A percentile compares a stretch with the other conserved stretches of the same genome.
Evolutionary conservation across 2,797 vertebrate genomes (phyloP).

Genomic region (Pyrocephalus nanus): DNA sequence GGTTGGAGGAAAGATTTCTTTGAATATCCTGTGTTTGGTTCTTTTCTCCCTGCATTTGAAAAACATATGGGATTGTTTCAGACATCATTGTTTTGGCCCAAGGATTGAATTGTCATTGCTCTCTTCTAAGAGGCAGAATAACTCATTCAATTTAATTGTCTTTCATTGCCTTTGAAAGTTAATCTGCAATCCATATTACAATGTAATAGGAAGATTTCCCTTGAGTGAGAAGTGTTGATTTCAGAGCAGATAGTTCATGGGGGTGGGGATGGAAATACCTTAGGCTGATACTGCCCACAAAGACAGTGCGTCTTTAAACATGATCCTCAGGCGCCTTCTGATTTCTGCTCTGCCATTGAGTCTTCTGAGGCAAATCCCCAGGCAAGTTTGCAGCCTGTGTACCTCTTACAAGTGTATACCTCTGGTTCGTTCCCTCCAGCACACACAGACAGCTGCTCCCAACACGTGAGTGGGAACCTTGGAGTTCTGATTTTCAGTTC

Average conservation of each 20-base stretch:
- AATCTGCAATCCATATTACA: neutral
- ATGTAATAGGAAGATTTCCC: neutral
- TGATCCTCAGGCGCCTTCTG: neutral
- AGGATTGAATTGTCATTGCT: neutral
- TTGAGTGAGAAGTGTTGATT: neutral
- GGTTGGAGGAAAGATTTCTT: neutral
- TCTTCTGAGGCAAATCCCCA: neutral
- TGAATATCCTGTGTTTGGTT: neutral
- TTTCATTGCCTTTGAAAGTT: neutral
- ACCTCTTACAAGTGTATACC: neutral
- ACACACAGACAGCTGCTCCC: neutral
- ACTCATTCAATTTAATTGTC: neutral
- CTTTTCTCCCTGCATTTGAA: neutral
- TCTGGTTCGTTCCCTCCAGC: accelerated
- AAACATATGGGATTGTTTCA: neutral
- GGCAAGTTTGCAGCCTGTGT: neutral
- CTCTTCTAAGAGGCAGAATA: neutral
- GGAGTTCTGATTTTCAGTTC: neutral
- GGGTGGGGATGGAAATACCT: neutral
- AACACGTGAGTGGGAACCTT: neutral
- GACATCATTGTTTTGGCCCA: neutral
- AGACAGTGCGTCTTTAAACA: neutral
- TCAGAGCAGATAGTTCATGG: neutral
- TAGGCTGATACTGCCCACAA: neutral
- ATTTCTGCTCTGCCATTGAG: neutral